Evolutionary conservation across 2,888 invertebrate genomes (phyloP).

Genomic region (Andrena chrysosceles): DNA sequence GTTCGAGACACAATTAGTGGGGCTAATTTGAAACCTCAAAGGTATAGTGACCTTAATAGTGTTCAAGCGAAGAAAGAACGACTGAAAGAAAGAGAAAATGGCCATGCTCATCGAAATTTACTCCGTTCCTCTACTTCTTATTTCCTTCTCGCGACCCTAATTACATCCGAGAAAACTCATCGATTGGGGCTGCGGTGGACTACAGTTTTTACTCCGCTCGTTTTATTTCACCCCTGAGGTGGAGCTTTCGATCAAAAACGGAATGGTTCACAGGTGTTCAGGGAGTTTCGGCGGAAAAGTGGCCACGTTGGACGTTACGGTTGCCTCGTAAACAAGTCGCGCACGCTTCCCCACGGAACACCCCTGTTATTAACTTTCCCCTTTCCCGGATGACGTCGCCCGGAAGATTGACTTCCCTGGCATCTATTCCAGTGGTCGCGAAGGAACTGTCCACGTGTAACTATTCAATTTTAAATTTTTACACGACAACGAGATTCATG

Average conservation of each 20-base stretch:
- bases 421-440: background rate
- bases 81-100: background rate
- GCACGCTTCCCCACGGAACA: background rate
- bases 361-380: constrained; percentile 8
- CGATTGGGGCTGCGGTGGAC: background rate
- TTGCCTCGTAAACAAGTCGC: constrained; percentile 46
- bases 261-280: constrained; percentile 50
- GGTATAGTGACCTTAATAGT: no score
- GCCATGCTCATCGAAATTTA: background rate
- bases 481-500: background rate
- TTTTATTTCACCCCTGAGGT: constrained; percentile 34
- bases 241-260: constrained; percentile 22
- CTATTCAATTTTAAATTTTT: background rate
- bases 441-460: background rate
- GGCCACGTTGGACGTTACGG: constrained; percentile 6
- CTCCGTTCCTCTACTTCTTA: background rate
- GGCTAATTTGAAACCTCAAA: no score
- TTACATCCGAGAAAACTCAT: background rate
- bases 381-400: background rate
- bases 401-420: background rate
- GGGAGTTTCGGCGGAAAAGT: constrained; percentile 36
- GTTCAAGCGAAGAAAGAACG: background rate
- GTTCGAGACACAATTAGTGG: no score
- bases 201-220: constrained; percentile 15
- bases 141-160: background rate